Base-by-base conservation (phyloP, 2,888 invertebrate genomes). In the Merodon equestris region DNA sequence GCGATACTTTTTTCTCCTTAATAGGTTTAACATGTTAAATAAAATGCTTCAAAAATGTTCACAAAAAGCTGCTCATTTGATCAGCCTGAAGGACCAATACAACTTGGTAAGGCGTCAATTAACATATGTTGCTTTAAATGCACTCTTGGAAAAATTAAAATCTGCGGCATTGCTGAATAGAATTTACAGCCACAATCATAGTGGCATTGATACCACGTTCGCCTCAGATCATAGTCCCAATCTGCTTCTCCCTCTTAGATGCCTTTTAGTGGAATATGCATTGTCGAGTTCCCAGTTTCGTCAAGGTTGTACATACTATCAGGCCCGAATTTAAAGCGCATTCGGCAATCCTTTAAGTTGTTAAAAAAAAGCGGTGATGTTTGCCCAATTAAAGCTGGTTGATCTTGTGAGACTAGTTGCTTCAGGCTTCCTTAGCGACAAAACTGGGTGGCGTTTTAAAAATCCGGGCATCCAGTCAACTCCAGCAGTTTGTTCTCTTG, bases 31-130 rank as follows among this genome's bases (percentile, higher is more conserved):
- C 45, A 45, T 45, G 45, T 45, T 45, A 17, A 45, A 45, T 15
- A 1, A 45, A 45, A 9, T 45, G 45, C 45, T 9, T 45, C 17
- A 45, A 45, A 45, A 45, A 45, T 45, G n/a, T 45, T 7, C 36
- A 36, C 10, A 10, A 36, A 36, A 36, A 36, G 36, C 10, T 36
- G 5, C 36, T 36, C 36, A 15, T 45, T 45, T 15, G 45, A 45
- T 10, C 1, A 45, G n/a, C n/a, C n/a, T n/a, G n/a, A n/a, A n/a
- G n/a, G n/a, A n/a, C n/a, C n/a, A n/a, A n/a, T n/a, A n/a, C n/a
- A n/a, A n/a, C n/a, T n/a, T n/a, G n/a, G n/a, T n/a, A n/a, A n/a
- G n/a, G n/a, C n/a, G n/a, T 10, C 36, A 36, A 36, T 36, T 10
- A 36, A 36, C 36, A 36, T 36, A 36, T 36, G 36, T 36, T 36